Evolutionary conservation across 1,140 invertebrate genomes (phyloP).

Genomic region (Hycleus cichorii): DNA sequence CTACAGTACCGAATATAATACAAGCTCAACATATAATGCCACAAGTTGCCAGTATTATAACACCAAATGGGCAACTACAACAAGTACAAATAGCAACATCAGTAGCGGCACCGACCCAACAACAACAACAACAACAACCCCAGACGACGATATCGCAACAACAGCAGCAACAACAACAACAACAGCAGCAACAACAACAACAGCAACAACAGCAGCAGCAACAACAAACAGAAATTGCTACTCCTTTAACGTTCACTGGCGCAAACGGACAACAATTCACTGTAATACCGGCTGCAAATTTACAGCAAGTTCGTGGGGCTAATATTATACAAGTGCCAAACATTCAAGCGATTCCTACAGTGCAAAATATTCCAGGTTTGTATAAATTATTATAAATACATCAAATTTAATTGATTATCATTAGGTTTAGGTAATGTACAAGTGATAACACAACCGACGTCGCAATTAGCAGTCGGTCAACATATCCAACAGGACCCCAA

Average conservation of each 20-base stretch:
- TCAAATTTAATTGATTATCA: background rate
- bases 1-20: slow-evolving; percentile 48
- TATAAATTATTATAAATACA: background rate
- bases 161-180: slow-evolving; percentile 43
- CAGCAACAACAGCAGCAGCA: slow-evolving; percentile 28
- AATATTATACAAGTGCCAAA: slow-evolving; percentile 41
- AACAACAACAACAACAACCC: slow-evolving; percentile 13
- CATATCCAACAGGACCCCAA: slow-evolving; percentile 67
- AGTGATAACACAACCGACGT: slow-evolving; percentile 52
- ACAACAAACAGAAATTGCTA: slow-evolving; percentile 32
- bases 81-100: slow-evolving; percentile 52
- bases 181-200: slow-evolving; percentile 23
- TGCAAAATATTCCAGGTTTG: slow-evolving; percentile 40
- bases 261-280: slow-evolving; percentile 65
- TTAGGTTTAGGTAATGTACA: slow-evolving; percentile 69
- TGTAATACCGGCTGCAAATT: slow-evolving; percentile 58
- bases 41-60: slow-evolving; percentile 78
- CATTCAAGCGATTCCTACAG: slow-evolving; percentile 39
- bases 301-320: slow-evolving; percentile 36
- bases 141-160: slow-evolving; percentile 34
- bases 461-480: slow-evolving; percentile 44
- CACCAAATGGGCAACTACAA: slow-evolving; percentile 79
- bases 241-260: slow-evolving; percentile 55
- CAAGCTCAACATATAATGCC: slow-evolving; percentile 49
- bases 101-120: slow-evolving; percentile 37